Base-by-base conservation (phyloP, 2,797 vertebrate genomes). In the Varecia variegata region DNA sequence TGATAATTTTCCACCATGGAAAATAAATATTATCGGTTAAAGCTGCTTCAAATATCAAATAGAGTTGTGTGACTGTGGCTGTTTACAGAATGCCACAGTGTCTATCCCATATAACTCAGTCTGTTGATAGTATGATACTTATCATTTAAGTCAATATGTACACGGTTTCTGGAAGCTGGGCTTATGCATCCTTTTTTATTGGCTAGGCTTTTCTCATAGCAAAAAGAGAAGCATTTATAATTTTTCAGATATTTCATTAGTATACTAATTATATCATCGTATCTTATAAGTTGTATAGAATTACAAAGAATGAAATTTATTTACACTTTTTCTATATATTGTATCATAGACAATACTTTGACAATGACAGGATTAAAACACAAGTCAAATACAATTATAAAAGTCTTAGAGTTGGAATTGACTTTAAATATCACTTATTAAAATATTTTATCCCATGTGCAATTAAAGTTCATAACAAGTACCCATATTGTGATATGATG, bases 1-100 rank as follows among this genome's bases (percentile, higher is more conserved):
- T 94, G 96, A 96, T 90, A 93, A 92, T 88, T 97, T 95, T 97
- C 97, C 83, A 76, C 74, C 76, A 62, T 45, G 50, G 52, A 32
- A 97, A 94, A 82, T 90, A 95, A 94, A 97, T 60, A 52, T 58
- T 40, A 83, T 95, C 79, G 82, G 70, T 60, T 84, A 82, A 74
- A 87, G 32, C 25, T 85, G 52, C 58, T 93, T 94, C 58, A 84
- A 71, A 93, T 47, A 74, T 94, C 85, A 89, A 76, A 45, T 25
- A 58, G 30, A 76, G 12, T 47, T 77, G 11, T n/a, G 14, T 7
- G 15, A 52, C 27, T 79, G 0, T 38, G 43, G 8, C 40, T 90
- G 27, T 86, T 92, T 88, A 84, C 7, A 50, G 58, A 27, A 68
- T 79, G 15, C 21, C 73, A 83, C 47, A 43, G 30, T 74, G 27